These are phyloP conservation scores for Netelia melanura DNA, from an alignment of 2,888 invertebrate genomes.

Conservation along the genomic window DNA sequence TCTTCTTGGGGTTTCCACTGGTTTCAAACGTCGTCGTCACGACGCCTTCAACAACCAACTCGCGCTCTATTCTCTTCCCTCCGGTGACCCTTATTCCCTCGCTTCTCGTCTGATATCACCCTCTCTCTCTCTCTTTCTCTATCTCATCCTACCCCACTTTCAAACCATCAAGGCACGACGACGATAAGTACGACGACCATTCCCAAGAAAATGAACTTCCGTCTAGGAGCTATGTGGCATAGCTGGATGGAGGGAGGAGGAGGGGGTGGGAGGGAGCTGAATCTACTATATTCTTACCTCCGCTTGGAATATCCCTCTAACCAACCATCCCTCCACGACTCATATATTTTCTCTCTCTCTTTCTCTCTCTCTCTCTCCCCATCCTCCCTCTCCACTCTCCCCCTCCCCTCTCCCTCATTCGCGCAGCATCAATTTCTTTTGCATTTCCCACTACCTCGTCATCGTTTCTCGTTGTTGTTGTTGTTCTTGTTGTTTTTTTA, in stretches of 20 bases:
- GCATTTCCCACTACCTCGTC: too few relatives aligned
- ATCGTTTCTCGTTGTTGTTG: conserved; percentile 1
- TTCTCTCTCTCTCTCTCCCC: conserved; percentile 43
- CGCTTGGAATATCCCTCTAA: conserved; percentile 55
- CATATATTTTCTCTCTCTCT: conserved; percentile 52
- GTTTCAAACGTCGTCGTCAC: conserved; percentile 45
- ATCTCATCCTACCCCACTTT: conserved; percentile 27
- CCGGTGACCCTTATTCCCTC: conserved; percentile 59
- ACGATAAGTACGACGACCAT: conserved; percentile 69
- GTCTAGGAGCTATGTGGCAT: conserved; percentile 62
- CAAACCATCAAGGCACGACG: conserved; percentile 50
- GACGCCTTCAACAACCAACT: conserved; percentile 49
- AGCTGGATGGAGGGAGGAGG: conserved; percentile 1
- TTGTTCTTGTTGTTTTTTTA: not conserved
- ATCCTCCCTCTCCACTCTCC: too few relatives aligned
- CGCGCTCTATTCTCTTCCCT: conserved; percentile 20
- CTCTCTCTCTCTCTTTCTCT: conserved; percentile 9
- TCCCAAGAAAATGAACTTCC: conserved; percentile 72
- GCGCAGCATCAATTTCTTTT: not conserved
- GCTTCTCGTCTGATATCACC: conserved; percentile 56
- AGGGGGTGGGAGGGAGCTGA: not conserved
- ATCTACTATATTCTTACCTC: conserved; percentile 66
- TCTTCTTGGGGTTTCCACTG: conserved; percentile 51
- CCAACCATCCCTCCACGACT: conserved; percentile 44
- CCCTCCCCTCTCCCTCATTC: conserved; percentile 24